A percentile compares a stretch with the other conserved stretches of the same genome.
Evolutionary conservation across 2,113 vertebrate genomes (phyloP).

Genomic region (Aegotheles bennettii): DNA sequence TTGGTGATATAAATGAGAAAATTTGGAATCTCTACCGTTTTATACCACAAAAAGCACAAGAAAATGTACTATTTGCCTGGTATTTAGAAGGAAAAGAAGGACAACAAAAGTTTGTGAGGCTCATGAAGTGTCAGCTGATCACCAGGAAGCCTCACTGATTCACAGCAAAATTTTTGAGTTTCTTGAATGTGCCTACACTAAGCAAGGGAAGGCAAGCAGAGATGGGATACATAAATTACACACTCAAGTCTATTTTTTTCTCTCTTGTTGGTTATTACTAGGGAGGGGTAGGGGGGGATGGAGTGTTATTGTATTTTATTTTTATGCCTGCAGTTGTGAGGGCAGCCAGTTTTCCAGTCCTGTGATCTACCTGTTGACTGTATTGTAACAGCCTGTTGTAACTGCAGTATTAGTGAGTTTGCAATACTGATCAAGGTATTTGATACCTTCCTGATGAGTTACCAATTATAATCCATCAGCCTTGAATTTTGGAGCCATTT

Average conservation of each 20-base stretch:
- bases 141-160: neutral
- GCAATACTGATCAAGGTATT: neutral
- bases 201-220: neutral
- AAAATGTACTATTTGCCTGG: neutral
- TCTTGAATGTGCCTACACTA: neutral
- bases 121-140: neutral
- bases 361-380: neutral
- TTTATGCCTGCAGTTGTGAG: neutral
- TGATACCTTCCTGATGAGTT: neutral
- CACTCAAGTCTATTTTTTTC: neutral
- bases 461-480: neutral
- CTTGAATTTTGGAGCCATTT: neutral
- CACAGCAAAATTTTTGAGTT: neutral
- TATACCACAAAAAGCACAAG: neutral
- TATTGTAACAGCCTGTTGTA: neutral
- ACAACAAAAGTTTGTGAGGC: neutral
- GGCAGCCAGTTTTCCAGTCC: neutral
- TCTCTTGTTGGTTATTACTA: neutral
- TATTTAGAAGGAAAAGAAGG: neutral
- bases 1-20: neutral
- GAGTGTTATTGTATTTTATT: neutral
- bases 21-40: neutral
- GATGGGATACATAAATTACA: neutral
- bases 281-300: fast-evolving
- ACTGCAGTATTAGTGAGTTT: neutral